Conservation (phyloP, 2,797 vertebrate species). For the Threskiornis aethiopicus region DNA sequence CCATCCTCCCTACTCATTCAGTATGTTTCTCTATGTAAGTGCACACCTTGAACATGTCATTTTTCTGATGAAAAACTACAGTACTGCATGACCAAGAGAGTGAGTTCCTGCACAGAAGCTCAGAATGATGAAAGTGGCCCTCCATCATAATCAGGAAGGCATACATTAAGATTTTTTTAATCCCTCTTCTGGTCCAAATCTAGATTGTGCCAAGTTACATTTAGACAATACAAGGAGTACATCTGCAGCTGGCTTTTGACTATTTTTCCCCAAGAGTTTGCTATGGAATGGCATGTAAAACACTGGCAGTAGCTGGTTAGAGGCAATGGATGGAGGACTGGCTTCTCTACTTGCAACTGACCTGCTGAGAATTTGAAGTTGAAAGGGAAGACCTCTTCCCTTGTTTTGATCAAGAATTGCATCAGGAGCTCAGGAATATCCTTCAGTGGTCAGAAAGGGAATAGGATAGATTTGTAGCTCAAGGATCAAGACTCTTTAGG, state of each 20-base stretch:
- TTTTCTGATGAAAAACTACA: neutral
- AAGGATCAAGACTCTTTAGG: neutral
- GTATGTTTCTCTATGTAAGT: neutral
- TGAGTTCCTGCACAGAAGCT: neutral
- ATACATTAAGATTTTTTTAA: neutral
- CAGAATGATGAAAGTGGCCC: neutral
- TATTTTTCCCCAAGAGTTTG: neutral
- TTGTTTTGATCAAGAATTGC: neutral
- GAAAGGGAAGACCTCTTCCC: neutral
- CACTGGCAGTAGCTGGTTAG: neutral
- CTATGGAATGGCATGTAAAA: neutral
- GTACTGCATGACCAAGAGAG: neutral
- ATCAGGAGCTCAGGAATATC: neutral
- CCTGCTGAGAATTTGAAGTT: neutral
- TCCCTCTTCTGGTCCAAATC: neutral
- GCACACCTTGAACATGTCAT: neutral
- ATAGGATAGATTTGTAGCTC: neutral
- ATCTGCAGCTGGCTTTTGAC: neutral
- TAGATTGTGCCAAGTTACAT: neutral
- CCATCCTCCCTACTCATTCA: neutral
- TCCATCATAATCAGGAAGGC: neutral
- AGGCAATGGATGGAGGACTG: neutral
- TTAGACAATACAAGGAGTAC: neutral
- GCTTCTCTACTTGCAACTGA: neutral
- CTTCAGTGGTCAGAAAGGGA: neutral